phyloP scores from a whole-genome alignment of 2,113 vertebrate genomes.

The Chrysochloris asiatica region DNA sequence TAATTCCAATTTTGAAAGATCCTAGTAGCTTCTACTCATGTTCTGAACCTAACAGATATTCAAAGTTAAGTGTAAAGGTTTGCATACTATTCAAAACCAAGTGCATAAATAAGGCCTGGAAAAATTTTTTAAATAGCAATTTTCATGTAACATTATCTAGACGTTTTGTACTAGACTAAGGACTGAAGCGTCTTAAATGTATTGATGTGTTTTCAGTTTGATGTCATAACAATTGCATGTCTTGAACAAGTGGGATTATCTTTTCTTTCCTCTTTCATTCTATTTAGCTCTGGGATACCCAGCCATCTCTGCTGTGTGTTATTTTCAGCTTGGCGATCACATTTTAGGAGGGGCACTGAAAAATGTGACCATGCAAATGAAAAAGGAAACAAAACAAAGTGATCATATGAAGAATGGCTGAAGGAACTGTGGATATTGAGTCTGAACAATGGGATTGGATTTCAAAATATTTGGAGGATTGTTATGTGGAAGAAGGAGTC shows the following conservation, averaged over 20 bases:
- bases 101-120: neutral
- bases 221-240: neutral
- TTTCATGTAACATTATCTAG: constrained; percentile 6
- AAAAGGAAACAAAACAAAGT: constrained; percentile 16
- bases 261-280: neutral
- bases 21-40: neutral
- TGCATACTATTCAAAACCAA: neutral
- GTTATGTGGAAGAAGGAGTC: constrained; percentile 26
- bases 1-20: neutral
- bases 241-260: neutral
- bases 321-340: neutral
- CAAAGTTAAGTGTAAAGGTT: neutral
- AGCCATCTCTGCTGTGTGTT: neutral
- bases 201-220: neutral
- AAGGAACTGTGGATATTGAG: neutral
- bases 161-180: neutral
- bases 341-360: constrained; percentile 35
- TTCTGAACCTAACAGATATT: neutral
- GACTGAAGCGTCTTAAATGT: neutral
- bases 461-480: constrained; percentile 59
- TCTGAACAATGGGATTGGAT: constrained; percentile 31
- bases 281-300: neutral
- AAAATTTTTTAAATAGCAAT: neutral
- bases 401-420: constrained; percentile 44
- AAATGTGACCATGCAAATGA: neutral